Conservation (phyloP, 2,113 vertebrate genomes). For the Seriola dumerili region DNA sequence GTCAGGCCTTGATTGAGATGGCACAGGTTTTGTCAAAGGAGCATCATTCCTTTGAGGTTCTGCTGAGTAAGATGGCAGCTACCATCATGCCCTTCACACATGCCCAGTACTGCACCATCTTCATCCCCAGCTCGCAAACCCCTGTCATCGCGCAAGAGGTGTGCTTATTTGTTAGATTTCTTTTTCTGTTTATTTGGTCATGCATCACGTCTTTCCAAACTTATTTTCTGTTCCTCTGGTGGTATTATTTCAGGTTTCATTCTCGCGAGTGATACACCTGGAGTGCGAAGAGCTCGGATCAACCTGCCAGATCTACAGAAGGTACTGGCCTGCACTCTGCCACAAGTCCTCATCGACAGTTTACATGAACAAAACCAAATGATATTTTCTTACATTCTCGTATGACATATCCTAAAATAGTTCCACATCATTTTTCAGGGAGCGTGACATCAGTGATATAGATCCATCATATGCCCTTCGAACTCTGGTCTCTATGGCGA, state of each 20-base stretch:
- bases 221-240: neutral
- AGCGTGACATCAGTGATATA: slow-evolving; percentile 51
- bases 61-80: slow-evolving; percentile 73
- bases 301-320: slow-evolving; percentile 65
- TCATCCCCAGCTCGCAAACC: slow-evolving; percentile 48
- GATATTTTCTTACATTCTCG: neutral
- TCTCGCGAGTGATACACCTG: slow-evolving; percentile 67
- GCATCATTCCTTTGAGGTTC: slow-evolving; percentile 68
- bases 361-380: neutral
- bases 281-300: slow-evolving; percentile 63
- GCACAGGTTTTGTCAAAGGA: slow-evolving; percentile 67
- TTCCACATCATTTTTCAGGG: slow-evolving; percentile 47
- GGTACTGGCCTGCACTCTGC: slow-evolving; percentile 40
- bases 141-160: slow-evolving; percentile 29
- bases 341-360: neutral
- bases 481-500: slow-evolving; percentile 56
- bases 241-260: slow-evolving; percentile 46
- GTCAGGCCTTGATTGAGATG: slow-evolving; percentile 72
- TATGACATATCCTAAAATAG: neutral
- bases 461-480: slow-evolving; percentile 55
- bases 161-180: neutral
- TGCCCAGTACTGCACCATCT: slow-evolving; percentile 74
- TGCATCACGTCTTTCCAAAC: neutral
- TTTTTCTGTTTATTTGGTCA: neutral
- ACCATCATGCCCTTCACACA: slow-evolving; percentile 74